Base-by-base conservation (phyloP, 2,113 vertebrate genomes). In the Indicator maculatus region DNA sequence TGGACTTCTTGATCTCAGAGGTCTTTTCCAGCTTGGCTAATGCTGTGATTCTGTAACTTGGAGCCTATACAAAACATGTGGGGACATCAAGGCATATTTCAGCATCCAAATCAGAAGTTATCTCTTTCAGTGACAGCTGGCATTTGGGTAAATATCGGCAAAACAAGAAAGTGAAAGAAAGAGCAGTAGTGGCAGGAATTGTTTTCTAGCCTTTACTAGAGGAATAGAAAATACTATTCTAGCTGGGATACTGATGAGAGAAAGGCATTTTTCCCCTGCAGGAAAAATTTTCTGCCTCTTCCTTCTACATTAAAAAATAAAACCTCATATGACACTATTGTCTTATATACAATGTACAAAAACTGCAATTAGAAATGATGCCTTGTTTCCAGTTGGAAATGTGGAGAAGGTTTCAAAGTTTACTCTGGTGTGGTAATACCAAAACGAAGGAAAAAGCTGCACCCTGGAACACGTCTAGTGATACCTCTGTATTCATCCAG, bases 31-130 rank as follows among this genome's bases (percentile, higher is more conserved):
- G 74, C 45, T 56, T 53, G 27, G 9, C 15, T 18, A 61, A 58
- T 16, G 9, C 16, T 86, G 44, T 72, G 58, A 78, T 93, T 96
- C 88, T 90, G 23, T 83, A 73, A 71, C 56, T 88, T 92, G 73
- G 69, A 93, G 27, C 20, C 38, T 69, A 31, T 36, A 90, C 44
- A 95, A 86, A 92, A 78, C 0, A 12, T 69, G 18, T 78, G 65
- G 84, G 53, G 55, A 72, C 76, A 84, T 75, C 70, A 79, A 92
- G 94, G 30, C 28, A 45, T 72, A 69, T 92, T 94, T 92, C 70
- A 92, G 9, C 53, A 79, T 90, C 61, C 44, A 65, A 69, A 83
- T 88, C 44, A 88, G 38, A 89, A 88, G 11, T 16, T 8, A 83
- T 90, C 13, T 41, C 20, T 90, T 61, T 70, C 55, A 31, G 52